A percentile compares a stretch with the other conserved stretches of the same genome.
Conservation (phyloP, 2,113 vertebrate genomes). For the Nesogale talazaci region DNA sequence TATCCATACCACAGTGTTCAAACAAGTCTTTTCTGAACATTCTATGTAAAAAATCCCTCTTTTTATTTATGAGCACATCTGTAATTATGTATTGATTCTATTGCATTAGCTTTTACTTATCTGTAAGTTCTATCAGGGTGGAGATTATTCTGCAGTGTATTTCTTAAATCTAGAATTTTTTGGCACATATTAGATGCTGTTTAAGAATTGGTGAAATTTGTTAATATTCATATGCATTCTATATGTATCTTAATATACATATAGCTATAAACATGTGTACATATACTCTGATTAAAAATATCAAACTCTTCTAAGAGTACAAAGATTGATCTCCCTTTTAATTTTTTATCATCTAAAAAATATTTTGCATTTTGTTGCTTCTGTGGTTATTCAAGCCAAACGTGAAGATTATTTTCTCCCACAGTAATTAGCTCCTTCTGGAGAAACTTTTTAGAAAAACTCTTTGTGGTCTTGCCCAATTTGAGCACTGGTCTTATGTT, state of each 20-base stretch:
- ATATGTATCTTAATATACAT: constrained; percentile 1
- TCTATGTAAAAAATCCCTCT: constrained; percentile 53
- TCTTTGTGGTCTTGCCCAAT: constrained; percentile 73
- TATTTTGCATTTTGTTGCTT: constrained; percentile 71
- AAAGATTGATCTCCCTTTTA: constrained; percentile 62
- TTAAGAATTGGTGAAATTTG: constrained; percentile 39
- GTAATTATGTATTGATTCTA: constrained; percentile 74
- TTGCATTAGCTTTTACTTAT: constrained; percentile 64
- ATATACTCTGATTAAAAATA: neutral
- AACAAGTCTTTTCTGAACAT: constrained; percentile 53
- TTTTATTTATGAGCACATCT: constrained; percentile 61
- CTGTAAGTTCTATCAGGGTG: neutral
- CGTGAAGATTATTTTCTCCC: constrained; percentile 69
- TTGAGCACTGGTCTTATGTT: constrained; percentile 79
- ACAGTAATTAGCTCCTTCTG: constrained; percentile 76
- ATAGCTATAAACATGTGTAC: neutral
- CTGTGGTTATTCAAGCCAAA: constrained; percentile 77
- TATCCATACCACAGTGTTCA: neutral
- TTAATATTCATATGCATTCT: neutral
- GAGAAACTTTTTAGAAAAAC: constrained; percentile 70
- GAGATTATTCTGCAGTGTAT: neutral
- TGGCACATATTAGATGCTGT: neutral
- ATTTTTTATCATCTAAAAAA: constrained; percentile 53
- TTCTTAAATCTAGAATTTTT: neutral
- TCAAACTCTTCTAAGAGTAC: neutral